Evolutionary conservation across 2,888 invertebrate genomes (phyloP).

Genomic region (Pemphredon lugubris): DNA sequence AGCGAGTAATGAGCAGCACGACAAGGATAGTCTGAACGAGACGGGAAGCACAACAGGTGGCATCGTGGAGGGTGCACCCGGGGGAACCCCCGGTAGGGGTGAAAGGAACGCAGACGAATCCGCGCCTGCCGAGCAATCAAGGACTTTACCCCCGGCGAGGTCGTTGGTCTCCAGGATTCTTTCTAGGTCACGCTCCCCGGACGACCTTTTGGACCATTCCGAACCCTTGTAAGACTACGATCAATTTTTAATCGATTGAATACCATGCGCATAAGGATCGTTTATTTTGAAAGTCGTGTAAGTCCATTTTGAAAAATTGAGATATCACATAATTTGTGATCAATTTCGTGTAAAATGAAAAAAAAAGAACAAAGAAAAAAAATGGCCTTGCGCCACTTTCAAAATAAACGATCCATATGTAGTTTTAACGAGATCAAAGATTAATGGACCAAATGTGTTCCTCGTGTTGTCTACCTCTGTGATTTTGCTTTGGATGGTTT

Average conservation of each 20-base stretch:
- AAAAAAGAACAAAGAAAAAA: no score
- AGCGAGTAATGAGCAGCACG: slow-evolving; percentile 81
- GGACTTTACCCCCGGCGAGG: slow-evolving; percentile 68
- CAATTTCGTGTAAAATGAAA: no score
- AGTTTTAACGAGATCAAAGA: no score
- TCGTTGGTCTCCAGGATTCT: slow-evolving; percentile 76
- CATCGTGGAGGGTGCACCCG: slow-evolving; percentile 75
- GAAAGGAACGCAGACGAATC: slow-evolving; percentile 60
- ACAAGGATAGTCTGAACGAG: slow-evolving; percentile 82
- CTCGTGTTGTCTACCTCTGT: no score
- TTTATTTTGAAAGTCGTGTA: no score
- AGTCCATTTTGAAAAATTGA: no score
- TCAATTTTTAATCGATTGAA: neutral
- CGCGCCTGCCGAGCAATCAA: slow-evolving; percentile 32
- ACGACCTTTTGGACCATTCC: slow-evolving; percentile 79
- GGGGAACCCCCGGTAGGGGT: slow-evolving; percentile 69
- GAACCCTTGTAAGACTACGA: slow-evolving; percentile 81
- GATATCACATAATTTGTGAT: no score
- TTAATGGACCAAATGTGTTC: no score
- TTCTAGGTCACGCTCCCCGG: slow-evolving; percentile 73
- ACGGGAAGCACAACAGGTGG: slow-evolving; percentile 79
- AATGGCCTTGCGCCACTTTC: no score
- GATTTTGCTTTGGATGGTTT: no score
- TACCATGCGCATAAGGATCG: no score
- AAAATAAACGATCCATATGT: no score